A percentile compares a stretch with the other conserved stretches of the same genome.
phyloP scores from a whole-genome alignment of 2,113 vertebrate genomes.

The Circaetus gallicus region DNA sequence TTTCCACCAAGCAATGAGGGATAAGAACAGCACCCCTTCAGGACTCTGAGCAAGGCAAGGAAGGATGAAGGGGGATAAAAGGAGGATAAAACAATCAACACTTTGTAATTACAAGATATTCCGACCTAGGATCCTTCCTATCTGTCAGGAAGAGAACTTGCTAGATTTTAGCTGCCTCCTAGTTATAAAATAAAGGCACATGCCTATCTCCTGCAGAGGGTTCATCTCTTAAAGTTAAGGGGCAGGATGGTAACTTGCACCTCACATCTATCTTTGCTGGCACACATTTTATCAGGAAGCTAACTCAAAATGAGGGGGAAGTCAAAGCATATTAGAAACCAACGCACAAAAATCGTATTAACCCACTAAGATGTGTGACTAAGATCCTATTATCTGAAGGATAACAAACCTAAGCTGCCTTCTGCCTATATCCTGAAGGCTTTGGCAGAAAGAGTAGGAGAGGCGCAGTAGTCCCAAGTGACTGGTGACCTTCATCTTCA shows the following conservation, averaged over 20 bases:
- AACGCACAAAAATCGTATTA: not conserved
- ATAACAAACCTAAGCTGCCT: not conserved
- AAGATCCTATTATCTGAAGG: not conserved
- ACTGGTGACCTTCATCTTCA: not conserved
- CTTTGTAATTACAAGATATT: not conserved
- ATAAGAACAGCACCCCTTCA: not conserved
- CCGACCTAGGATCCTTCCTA: not conserved
- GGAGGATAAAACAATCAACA: not conserved
- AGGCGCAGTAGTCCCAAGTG: not conserved
- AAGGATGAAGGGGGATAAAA: not conserved
- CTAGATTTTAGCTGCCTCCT: not conserved
- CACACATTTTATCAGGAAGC: not conserved
- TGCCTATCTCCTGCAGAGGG: not conserved
- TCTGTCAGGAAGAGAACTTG: not conserved
- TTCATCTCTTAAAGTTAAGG: not conserved
- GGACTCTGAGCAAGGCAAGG: not conserved
- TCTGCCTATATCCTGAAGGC: not conserved
- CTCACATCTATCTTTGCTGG: not conserved
- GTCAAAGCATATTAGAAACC: slow-evolving; percentile 1
- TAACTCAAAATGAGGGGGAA: not conserved
- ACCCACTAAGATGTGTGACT: not conserved
- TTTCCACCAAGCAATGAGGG: not conserved
- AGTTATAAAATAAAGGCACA: not conserved
- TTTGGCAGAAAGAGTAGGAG: not conserved
- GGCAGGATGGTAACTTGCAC: not conserved